phyloP scores from a whole-genome alignment of 2,113 vertebrate genomes.

The Salvelinus sp. region DNA sequence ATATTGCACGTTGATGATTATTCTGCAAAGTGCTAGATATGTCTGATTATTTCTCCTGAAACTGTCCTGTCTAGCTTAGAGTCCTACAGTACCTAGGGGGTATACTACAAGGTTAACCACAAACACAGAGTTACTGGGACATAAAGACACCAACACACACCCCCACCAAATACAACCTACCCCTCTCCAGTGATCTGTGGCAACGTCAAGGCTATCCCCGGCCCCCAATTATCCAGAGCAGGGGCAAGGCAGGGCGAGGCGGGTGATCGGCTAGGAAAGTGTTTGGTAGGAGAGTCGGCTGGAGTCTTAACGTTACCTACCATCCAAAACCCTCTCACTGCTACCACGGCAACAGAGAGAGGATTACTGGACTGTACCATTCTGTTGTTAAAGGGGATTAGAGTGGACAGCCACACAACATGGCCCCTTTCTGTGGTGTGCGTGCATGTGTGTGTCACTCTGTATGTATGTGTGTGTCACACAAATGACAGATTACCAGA shows the following conservation, averaged over 20 bases:
- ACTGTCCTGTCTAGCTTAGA: constrained; percentile 9
- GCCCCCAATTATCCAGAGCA: constrained; percentile 72
- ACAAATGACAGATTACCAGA: constrained; percentile 75
- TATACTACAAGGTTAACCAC: constrained; percentile 23
- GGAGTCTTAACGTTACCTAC: constrained; percentile 75
- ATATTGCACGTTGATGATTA: too few relatives aligned
- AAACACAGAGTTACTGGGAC: constrained; percentile 21
- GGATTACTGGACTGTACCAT: constrained; percentile 90
- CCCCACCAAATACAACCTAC: constrained; percentile 62
- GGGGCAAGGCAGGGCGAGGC: constrained; percentile 63
- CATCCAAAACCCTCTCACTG: constrained; percentile 79
- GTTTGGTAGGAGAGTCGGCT: constrained; percentile 50
- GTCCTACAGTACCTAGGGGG: neutral
- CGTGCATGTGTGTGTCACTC: constrained; percentile 39
- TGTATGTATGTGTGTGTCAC: constrained; percentile 45
- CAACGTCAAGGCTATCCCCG: constrained; percentile 52
- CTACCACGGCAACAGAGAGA: constrained; percentile 85
- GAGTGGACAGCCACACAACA: constrained; percentile 71
- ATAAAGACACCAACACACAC: neutral
- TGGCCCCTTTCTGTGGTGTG: constrained; percentile 72
- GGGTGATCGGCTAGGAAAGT: constrained; percentile 53
- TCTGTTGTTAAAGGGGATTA: constrained; percentile 82
- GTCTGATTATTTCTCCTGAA: constrained; percentile 24
- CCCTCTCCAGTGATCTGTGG: constrained; percentile 66
- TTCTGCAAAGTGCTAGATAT: neutral